phyloP scores from a whole-genome alignment of 2,888 invertebrate species.

The Elmis aenea region DNA sequence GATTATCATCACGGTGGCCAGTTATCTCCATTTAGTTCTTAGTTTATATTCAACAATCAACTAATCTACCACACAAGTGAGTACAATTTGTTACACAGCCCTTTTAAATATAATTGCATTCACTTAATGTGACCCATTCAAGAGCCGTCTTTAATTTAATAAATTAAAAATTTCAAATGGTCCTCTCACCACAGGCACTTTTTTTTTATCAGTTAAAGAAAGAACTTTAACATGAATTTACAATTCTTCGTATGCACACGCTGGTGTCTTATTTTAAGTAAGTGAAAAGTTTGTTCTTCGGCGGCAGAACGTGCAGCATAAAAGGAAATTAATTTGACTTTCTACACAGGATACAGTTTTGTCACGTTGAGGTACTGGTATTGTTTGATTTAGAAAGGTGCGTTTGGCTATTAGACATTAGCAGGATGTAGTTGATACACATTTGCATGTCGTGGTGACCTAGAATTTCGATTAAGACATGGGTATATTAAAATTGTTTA shows the following conservation, averaged over 20 bases:
- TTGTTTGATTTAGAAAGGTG: conserved; percentile 21
- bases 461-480: conserved; percentile 1
- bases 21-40: conserved; percentile 11
- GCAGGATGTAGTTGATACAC: conserved; percentile 10
- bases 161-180: too few species aligned
- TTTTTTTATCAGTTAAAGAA: too few species aligned
- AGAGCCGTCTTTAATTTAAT: too few species aligned
- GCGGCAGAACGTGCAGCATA: too few species aligned
- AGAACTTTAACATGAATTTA: too few species aligned
- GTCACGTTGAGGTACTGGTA: conserved; percentile 16
- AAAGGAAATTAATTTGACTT: conserved; percentile 18
- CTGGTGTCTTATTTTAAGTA: too few species aligned
- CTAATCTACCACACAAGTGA: conserved; percentile 9
- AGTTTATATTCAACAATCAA: conserved; percentile 7
- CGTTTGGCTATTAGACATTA: conserved; percentile 16
- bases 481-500: too few species aligned
- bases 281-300: too few species aligned
- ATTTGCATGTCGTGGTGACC: not conserved
- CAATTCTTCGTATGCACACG: too few species aligned
- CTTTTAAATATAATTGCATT: too few species aligned
- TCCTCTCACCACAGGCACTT: too few species aligned
- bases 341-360: conserved; percentile 20
- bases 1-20: conserved; percentile 7
- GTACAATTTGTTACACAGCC: conserved; percentile 7
- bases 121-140: too few species aligned